Percentiles rank a stretch among this genome's conserved stretches.
These are phyloP conservation scores for Andrena bicolor DNA, from an alignment of 2,888 invertebrate genomes.

Conservation along the genomic window DNA sequence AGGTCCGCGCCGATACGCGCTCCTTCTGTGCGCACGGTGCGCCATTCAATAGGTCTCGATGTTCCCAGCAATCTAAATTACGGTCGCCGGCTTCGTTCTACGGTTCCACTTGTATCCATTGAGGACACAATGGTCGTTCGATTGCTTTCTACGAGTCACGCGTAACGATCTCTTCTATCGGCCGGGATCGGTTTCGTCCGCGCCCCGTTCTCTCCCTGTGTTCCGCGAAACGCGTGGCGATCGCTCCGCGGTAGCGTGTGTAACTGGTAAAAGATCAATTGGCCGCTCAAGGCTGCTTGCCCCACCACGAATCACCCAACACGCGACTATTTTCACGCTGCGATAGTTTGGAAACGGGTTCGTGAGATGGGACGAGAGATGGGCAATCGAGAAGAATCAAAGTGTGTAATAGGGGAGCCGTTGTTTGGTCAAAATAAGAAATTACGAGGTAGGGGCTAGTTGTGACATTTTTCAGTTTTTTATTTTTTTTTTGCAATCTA, in stretches of 20 bases:
- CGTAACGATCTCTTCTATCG: conserved; percentile 57
- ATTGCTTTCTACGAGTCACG: conserved; percentile 52
- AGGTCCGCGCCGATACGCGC: neutral
- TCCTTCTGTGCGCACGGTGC: neutral
- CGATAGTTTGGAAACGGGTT: no score
- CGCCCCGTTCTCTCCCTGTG: conserved; percentile 24
- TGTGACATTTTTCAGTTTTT: no score
- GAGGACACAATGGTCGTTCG: conserved; percentile 53
- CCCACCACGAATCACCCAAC: neutral
- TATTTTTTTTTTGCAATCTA: no score
- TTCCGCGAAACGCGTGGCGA: conserved; percentile 24
- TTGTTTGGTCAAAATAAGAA: no score
- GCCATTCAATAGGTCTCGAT: conserved; percentile 34
- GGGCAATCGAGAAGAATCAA: no score
- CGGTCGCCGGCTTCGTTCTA: conserved; percentile 30
- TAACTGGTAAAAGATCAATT: neutral
- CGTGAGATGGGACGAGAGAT: no score
- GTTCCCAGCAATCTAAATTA: conserved; percentile 54
- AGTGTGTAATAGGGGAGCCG: no score
- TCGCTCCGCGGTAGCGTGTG: neutral
- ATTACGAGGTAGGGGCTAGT: no score
- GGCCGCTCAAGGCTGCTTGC: conserved; percentile 3
- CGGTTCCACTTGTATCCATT: conserved; percentile 45
- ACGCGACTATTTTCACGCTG: neutral
- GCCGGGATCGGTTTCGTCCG: conserved; percentile 37